Evolutionary conservation across 2,888 invertebrate species (phyloP).

Genomic region (Loripinus fragilis): DNA sequence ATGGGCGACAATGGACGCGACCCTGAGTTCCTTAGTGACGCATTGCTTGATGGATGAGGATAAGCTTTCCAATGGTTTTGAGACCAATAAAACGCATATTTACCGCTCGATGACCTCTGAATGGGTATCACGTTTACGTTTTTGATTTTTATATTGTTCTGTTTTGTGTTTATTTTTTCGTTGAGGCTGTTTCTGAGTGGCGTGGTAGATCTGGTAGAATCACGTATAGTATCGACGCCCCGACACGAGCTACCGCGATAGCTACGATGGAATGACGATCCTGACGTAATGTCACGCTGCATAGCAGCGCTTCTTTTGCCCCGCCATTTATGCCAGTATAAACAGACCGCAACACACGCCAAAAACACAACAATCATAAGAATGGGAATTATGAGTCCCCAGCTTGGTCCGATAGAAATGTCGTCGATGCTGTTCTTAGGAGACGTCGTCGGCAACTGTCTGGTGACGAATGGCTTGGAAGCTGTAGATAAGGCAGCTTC

Average conservation of each 20-base stretch:
- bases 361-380: slow-evolving; percentile 67
- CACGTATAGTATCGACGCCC: slow-evolving; percentile 58
- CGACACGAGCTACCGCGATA: slow-evolving; percentile 44
- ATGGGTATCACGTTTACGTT: slow-evolving; percentile 63
- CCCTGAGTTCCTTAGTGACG: slow-evolving; percentile 23
- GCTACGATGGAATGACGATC: slow-evolving; percentile 53
- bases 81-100: slow-evolving; percentile 65
- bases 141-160: slow-evolving; percentile 37
- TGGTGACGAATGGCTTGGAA: not conserved
- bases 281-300: slow-evolving; percentile 31
- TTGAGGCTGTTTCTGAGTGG: slow-evolving; percentile 56
- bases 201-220: slow-evolving; percentile 68
- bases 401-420: slow-evolving; percentile 53
- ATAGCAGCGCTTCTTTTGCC: slow-evolving; percentile 54
- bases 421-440: not conserved
- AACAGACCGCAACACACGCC: slow-evolving; percentile 60
- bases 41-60: slow-evolving; percentile 35
- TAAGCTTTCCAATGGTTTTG: slow-evolving; percentile 62
- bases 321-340: slow-evolving; percentile 70
- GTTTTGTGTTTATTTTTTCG: slow-evolving; percentile 44
- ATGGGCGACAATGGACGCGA: slow-evolving; percentile 67
- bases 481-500: not conserved
- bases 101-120: slow-evolving; percentile 41
- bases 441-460: not conserved
- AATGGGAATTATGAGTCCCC: slow-evolving; percentile 68